These are phyloP conservation scores for Drosophila vallismaia DNA, from an alignment of 2,888 invertebrate genomes.

Conservation along the genomic window DNA sequence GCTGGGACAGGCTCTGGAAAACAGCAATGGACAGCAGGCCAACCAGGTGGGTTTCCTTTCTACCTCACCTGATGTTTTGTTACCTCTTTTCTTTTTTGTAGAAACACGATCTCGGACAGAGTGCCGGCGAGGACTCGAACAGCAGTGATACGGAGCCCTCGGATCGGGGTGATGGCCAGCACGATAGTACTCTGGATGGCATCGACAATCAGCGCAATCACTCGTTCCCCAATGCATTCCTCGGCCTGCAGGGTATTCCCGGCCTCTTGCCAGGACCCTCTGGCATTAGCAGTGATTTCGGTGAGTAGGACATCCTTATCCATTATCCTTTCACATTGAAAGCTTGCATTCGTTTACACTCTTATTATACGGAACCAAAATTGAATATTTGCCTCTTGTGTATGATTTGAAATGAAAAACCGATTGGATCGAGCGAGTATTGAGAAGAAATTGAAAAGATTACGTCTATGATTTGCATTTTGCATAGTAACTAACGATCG, in stretches of 20 bases:
- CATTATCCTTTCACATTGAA: slow-evolving; percentile 6
- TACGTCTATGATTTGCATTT: slow-evolving; percentile 71
- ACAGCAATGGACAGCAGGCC: slow-evolving; percentile 86
- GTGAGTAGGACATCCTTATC: slow-evolving; percentile 85
- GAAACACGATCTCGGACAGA: slow-evolving; percentile 87
- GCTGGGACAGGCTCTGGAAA: slow-evolving; percentile 90
- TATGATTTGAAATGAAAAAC: slow-evolving; percentile 59
- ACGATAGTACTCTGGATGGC: slow-evolving; percentile 87
- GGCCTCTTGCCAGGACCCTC: slow-evolving; percentile 94
- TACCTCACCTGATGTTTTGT: no score
- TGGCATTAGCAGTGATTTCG: slow-evolving; percentile 93
- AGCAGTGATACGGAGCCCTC: slow-evolving; percentile 93
- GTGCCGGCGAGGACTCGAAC: slow-evolving; percentile 92
- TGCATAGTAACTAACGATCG: slow-evolving; percentile 65
- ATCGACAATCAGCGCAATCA: slow-evolving; percentile 88
- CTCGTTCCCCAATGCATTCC: slow-evolving; percentile 91
- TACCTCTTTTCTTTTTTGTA: slow-evolving; percentile 6
- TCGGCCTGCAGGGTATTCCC: slow-evolving; percentile 91
- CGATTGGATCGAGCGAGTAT: slow-evolving; percentile 47
- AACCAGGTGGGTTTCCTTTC: slow-evolving; percentile 59
- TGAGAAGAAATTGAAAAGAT: slow-evolving; percentile 9
- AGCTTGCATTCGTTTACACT: slow-evolving; percentile 50
- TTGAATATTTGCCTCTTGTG: slow-evolving; percentile 69
- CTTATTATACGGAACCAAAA: slow-evolving; percentile 41
- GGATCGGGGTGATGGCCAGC: slow-evolving; percentile 87